Evolutionary conservation across 2,797 vertebrate genomes (phyloP).

Genomic region (Peromyscus attwateri): DNA sequence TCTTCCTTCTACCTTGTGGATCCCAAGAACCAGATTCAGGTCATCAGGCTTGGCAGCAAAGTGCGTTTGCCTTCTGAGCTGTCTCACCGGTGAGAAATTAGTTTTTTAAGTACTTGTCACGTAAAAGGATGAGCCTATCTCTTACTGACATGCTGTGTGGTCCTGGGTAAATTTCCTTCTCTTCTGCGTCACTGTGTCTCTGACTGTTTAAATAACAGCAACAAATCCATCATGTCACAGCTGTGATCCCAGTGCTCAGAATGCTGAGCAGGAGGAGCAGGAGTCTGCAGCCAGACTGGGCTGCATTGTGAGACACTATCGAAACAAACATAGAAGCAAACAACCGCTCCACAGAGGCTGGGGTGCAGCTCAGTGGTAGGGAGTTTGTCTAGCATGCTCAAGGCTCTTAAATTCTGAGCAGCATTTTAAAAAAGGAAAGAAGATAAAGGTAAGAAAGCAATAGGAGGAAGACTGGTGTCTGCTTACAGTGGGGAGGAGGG

Average conservation of each 20-base stretch:
- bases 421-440: background rate
- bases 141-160: background rate
- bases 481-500: background rate
- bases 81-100: background rate
- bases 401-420: background rate
- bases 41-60: background rate
- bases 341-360: background rate
- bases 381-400: background rate
- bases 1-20: background rate
- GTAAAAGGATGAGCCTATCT: background rate
- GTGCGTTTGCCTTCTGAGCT: too few species aligned
- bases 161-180: background rate
- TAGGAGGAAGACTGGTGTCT: background rate
- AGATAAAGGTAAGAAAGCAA: background rate
- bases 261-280: too few species aligned
- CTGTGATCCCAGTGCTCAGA: background rate
- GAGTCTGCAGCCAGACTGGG: background rate
- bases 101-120: constrained; percentile 44
- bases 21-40: background rate
- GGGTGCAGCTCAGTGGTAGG: background rate
- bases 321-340: background rate
- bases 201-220: background rate
- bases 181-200: background rate
- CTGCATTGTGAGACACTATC: background rate
- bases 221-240: background rate